A percentile compares a stretch with the other conserved stretches of the same genome.
These are phyloP conservation scores for Lissocephala sabroskyi DNA, from an alignment of 2,888 invertebrate genomes.

Conservation along the genomic window DNA sequence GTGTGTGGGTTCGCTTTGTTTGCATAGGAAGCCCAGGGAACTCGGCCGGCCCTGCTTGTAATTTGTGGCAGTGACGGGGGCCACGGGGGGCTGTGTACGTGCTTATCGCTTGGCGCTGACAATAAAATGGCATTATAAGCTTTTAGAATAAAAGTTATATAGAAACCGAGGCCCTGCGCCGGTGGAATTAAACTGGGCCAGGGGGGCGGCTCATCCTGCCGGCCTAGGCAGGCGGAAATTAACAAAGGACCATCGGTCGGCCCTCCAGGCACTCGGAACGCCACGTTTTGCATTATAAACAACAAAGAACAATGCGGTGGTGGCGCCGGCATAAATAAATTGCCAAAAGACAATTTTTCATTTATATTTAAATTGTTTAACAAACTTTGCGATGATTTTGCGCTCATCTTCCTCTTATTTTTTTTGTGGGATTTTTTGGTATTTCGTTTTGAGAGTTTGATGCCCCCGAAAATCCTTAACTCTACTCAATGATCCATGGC, in stretches of 20 bases:
- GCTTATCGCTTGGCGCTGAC: slow-evolving; percentile 17
- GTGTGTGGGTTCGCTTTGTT: no score
- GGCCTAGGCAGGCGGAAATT: slow-evolving; percentile 39
- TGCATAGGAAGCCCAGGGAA: no score
- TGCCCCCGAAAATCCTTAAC: no score
- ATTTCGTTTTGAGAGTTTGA: no score
- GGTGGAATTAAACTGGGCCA: not conserved
- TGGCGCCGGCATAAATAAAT: not conserved
- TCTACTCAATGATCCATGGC: no score
- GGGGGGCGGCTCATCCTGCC: not conserved
- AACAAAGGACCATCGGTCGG: slow-evolving; percentile 31
- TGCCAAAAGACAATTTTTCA: slow-evolving; percentile 18
- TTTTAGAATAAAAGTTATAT: no score
- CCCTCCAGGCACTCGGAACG: slow-evolving; percentile 24
- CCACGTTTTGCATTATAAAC: slow-evolving; percentile 43
- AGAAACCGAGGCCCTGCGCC: no score
- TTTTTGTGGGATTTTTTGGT: no score
- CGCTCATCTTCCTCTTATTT: slow-evolving; percentile 4
- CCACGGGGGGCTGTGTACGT: no score
- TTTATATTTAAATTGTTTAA: slow-evolving; percentile 47
- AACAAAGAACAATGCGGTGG: slow-evolving; percentile 10
- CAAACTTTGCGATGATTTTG: slow-evolving; percentile 23
- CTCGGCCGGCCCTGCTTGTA: no score
- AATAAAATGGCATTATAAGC: slow-evolving; percentile 54
- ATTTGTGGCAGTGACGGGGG: no score